A percentile compares a stretch with the other conserved stretches of the same genome.
Conservation (phyloP, 2,113 vertebrate species). For the Antechinus stuartii region DNA sequence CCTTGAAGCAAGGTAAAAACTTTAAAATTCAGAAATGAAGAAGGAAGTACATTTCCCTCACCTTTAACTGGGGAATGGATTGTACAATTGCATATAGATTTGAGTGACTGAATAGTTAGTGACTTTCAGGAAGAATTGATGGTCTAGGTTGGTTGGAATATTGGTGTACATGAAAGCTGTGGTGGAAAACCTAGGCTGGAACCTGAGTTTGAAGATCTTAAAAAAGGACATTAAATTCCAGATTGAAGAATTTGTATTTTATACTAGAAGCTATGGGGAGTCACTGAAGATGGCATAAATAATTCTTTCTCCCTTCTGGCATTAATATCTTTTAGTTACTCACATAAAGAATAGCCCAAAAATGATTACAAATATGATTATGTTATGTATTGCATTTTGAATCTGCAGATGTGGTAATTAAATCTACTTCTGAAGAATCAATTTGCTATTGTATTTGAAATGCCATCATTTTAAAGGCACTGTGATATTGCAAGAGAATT, state of each 20-base stretch:
- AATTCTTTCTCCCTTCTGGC: conserved; percentile 59
- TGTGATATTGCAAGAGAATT: conserved; percentile 49
- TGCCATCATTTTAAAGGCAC: conserved; percentile 65
- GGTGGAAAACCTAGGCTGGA: background rate
- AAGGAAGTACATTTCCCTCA: background rate
- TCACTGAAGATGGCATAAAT: conserved; percentile 42
- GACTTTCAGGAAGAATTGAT: background rate
- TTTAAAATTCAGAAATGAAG: background rate
- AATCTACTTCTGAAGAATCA: conserved; percentile 72
- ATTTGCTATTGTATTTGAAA: conserved; percentile 64
- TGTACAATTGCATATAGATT: background rate
- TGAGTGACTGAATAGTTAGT: background rate
- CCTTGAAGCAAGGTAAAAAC: background rate
- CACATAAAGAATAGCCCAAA: conserved; percentile 73
- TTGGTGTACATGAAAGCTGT: background rate
- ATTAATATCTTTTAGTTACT: conserved; percentile 72
- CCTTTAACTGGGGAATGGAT: background rate
- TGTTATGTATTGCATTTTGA: conserved; percentile 71
- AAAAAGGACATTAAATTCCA: background rate
- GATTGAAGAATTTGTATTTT: background rate
- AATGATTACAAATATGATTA: conserved; percentile 72
- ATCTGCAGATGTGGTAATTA: conserved; percentile 61
- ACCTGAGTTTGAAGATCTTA: background rate
- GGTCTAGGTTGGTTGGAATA: background rate
- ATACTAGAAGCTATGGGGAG: background rate